Evolutionary conservation across 2,888 invertebrate species (phyloP).

Genomic region (Julus scanicus): DNA sequence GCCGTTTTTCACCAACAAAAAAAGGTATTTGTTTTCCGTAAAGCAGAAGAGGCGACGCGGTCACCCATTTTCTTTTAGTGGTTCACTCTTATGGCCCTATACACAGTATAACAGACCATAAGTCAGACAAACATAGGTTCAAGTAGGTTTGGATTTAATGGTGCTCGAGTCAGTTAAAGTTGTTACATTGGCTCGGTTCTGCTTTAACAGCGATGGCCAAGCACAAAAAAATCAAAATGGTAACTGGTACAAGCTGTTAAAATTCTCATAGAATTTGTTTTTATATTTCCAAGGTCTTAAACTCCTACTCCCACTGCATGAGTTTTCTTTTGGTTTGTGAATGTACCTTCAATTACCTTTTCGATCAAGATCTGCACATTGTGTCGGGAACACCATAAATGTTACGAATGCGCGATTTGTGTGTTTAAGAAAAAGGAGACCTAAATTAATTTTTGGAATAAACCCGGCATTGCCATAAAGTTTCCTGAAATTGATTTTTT

Average conservation of each 20-base stretch:
- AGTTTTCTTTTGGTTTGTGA: background rate
- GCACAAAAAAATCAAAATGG: conserved; percentile 29
- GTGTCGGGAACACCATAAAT: background rate
- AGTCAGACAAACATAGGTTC: conserved; percentile 43
- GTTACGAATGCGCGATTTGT: background rate
- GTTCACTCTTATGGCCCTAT: conserved; percentile 19
- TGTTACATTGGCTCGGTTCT: background rate
- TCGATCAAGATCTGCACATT: background rate
- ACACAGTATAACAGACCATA: conserved; percentile 10
- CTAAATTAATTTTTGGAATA: background rate
- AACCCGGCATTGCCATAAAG: background rate
- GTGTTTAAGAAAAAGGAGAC: background rate
- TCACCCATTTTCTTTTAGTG: conserved; percentile 45
- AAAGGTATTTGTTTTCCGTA: conserved; percentile 45
- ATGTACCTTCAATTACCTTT: background rate
- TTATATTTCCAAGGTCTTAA: conserved; percentile 11
- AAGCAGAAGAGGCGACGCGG: conserved; percentile 28
- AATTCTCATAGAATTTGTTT: background rate
- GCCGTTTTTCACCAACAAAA: background rate
- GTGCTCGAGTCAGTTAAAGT: conserved; percentile 9
- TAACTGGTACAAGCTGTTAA: background rate
- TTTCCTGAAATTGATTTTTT: conserved; percentile 21
- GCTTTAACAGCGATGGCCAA: conserved; percentile 17
- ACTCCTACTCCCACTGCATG: background rate
- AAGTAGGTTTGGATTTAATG: conserved; percentile 36